phyloP scores from a whole-genome alignment of 2,888 invertebrate species.

The Caradrina kadenii region DNA sequence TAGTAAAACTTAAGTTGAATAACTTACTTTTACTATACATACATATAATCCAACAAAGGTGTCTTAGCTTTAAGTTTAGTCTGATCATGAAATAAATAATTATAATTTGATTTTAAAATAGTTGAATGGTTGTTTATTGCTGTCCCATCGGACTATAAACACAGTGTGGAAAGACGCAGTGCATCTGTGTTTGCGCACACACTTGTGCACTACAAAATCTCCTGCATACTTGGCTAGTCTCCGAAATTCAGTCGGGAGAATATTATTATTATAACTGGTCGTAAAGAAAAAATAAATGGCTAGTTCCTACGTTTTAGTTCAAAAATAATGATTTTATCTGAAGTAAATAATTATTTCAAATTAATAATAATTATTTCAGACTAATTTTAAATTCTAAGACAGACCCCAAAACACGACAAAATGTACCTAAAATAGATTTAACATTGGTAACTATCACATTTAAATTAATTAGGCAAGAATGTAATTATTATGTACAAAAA shows the following conservation, averaged over 20 bases:
- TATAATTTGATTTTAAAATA: neutral
- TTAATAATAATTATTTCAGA: slow-evolving; percentile 27
- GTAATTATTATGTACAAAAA: slow-evolving; percentile 49
- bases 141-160: no score
- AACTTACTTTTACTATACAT: slow-evolving; percentile 70
- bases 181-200: no score
- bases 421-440: slow-evolving; percentile 34
- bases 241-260: no score
- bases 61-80: slow-evolving; percentile 40
- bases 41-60: slow-evolving; percentile 12
- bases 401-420: slow-evolving; percentile 46
- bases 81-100: slow-evolving; percentile 16
- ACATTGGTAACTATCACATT: slow-evolving; percentile 52
- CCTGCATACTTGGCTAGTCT: no score
- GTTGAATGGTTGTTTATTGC: neutral
- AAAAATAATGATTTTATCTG: neutral
- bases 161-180: no score
- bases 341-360: slow-evolving; percentile 15
- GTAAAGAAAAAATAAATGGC: slow-evolving; percentile 16
- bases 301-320: neutral
- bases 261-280: no score
- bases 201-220: no score
- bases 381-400: slow-evolving; percentile 52
- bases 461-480: slow-evolving; percentile 52
- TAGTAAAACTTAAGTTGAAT: slow-evolving; percentile 71